These are phyloP conservation scores for Campoletis raptor DNA, from an alignment of 2,888 invertebrate species.

Conservation along the genomic window DNA sequence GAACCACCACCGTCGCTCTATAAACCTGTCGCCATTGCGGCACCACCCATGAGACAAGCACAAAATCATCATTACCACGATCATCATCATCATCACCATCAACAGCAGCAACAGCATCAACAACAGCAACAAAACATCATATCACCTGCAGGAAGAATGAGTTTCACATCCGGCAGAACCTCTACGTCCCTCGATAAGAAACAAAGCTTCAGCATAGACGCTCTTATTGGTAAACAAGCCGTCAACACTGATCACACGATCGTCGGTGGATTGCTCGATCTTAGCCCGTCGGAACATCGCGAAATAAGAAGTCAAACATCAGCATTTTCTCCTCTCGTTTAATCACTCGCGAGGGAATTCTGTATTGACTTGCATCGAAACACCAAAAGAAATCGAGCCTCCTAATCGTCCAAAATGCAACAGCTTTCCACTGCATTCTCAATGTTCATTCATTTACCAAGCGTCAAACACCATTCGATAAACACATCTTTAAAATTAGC, in stretches of 20 bases:
- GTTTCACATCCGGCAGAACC: conserved; percentile 46
- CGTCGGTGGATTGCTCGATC: conserved; percentile 80
- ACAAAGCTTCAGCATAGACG: conserved; percentile 87
- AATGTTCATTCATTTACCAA: background rate
- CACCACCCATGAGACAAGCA: conserved; percentile 79
- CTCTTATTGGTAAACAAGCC: conserved; percentile 86
- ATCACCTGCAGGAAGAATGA: conserved; percentile 22
- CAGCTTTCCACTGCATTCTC: conserved; percentile 8
- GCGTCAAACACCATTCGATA: background rate
- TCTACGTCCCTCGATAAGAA: conserved; percentile 78
- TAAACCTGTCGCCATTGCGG: conserved; percentile 83
- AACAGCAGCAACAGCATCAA: conserved; percentile 68
- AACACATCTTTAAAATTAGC: background rate
- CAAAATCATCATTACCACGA: conserved; percentile 71
- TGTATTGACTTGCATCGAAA: background rate
- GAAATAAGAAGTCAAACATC: conserved; percentile 86
- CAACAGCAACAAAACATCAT: conserved; percentile 68
- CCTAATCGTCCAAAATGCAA: background rate
- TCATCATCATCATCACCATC: conserved; percentile 62
- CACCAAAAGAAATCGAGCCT: background rate
- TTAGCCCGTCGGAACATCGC: conserved; percentile 82
- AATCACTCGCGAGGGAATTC: conserved; percentile 55
- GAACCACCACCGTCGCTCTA: conserved; percentile 84
- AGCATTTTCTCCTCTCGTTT: conserved; percentile 90
- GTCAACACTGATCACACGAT: conserved; percentile 75